phyloP scores from a whole-genome alignment of 2,113 vertebrate species.

The Alaudala cheleensis region DNA sequence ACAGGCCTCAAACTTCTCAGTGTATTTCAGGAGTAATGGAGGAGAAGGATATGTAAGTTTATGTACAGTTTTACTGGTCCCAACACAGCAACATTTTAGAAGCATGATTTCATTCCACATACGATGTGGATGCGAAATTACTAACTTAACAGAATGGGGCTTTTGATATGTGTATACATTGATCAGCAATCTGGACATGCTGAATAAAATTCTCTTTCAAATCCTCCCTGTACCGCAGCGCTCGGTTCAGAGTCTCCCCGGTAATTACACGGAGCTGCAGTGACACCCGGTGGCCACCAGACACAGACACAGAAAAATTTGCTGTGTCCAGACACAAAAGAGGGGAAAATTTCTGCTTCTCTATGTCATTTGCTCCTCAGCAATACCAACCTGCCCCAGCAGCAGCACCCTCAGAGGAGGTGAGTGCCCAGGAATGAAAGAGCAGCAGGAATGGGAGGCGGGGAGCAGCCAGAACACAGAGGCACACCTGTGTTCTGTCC shows the following conservation, averaged over 20 bases:
- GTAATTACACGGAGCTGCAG: slow-evolving; percentile 8
- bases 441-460: not conserved
- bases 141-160: not conserved
- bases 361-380: not conserved
- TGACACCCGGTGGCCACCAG: slow-evolving; percentile 51
- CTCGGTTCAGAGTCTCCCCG: accelerated
- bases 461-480: not conserved
- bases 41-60: not conserved
- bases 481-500: accelerated
- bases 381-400: accelerated
- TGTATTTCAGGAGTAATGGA: not conserved
- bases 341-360: not conserved
- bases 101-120: not conserved
- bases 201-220: not conserved
- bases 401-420: not conserved
- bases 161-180: not conserved
- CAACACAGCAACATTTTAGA: not conserved
- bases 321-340: not conserved
- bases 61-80: not conserved
- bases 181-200: not conserved
- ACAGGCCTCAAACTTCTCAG: not conserved
- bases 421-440: accelerated
- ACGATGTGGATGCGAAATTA: not conserved
- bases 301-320: not conserved
- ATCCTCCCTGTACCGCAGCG: accelerated